Evolutionary conservation across 2,113 vertebrate genomes (phyloP).

Genomic region (Leptocoma aspasia): DNA sequence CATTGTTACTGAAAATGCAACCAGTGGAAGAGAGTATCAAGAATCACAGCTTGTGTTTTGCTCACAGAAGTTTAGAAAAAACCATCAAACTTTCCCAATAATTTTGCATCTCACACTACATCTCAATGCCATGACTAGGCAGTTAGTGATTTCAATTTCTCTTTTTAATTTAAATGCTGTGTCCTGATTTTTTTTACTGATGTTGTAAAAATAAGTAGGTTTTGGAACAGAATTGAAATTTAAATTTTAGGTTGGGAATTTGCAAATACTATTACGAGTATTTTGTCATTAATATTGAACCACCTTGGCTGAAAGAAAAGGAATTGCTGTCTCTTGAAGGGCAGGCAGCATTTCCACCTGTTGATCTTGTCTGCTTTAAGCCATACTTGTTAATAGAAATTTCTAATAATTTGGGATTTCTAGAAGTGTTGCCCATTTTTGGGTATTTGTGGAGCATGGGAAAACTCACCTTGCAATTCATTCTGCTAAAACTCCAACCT

Average conservation of each 20-base stretch:
- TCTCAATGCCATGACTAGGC: background rate
- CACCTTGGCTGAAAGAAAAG: background rate
- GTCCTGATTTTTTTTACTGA: background rate
- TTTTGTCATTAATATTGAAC: background rate
- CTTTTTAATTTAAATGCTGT: background rate
- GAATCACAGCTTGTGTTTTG: background rate
- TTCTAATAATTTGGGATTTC: background rate
- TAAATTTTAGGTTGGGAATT: background rate
- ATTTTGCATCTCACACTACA: background rate
- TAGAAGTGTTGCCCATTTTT: background rate
- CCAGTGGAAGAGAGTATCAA: background rate
- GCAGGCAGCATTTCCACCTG: background rate
- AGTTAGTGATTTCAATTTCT: background rate
- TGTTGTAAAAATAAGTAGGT: background rate
- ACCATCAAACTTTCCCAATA: background rate
- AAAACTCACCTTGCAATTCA: background rate
- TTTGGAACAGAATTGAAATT: background rate
- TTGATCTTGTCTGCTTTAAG: background rate
- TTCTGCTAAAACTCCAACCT: background rate
- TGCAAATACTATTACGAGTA: rapidly evolving
- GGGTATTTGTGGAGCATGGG: background rate
- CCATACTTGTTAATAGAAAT: background rate
- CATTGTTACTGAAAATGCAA: slow-evolving; percentile 31
- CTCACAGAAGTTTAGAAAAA: background rate
- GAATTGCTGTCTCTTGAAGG: background rate